Conservation (phyloP, 2,888 invertebrate genomes). For the Lottia scabra region DNA sequence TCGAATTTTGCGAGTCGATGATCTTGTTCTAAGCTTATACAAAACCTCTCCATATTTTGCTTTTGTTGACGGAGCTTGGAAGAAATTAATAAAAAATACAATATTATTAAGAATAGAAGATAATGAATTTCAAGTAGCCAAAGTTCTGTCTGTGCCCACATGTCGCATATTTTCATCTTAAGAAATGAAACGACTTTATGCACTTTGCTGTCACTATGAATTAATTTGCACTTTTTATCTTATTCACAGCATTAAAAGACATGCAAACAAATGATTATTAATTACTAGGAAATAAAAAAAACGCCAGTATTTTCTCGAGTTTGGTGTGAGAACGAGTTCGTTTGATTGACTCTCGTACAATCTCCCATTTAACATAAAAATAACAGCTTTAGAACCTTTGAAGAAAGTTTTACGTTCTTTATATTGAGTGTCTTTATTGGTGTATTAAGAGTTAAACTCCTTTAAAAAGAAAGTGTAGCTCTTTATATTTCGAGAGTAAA, state of each 20-base stretch:
- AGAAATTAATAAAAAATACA: not conserved
- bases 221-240: constrained; percentile 2
- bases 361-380: too few relatives aligned
- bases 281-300: not conserved
- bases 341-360: too few relatives aligned
- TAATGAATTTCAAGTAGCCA: constrained; percentile 1
- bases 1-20: constrained; percentile 6
- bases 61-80: not conserved
- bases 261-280: constrained; percentile 7
- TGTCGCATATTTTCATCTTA: constrained; percentile 3
- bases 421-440: too few relatives aligned
- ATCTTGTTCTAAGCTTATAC: not conserved
- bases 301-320: too few relatives aligned
- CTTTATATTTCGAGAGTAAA: not conserved
- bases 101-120: not conserved
- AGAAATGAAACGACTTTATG: not conserved
- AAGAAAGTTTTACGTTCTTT: too few relatives aligned
- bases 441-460: too few relatives aligned
- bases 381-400: too few relatives aligned
- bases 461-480: too few relatives aligned
- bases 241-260: constrained; percentile 2
- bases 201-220: not conserved
- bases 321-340: too few relatives aligned
- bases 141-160: constrained; percentile 2
- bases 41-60: constrained; percentile 3